A percentile compares a stretch with the other conserved stretches of the same genome.
Evolutionary conservation across 2,797 vertebrate species (phyloP).

Genomic region (Podargus strigoides): DNA sequence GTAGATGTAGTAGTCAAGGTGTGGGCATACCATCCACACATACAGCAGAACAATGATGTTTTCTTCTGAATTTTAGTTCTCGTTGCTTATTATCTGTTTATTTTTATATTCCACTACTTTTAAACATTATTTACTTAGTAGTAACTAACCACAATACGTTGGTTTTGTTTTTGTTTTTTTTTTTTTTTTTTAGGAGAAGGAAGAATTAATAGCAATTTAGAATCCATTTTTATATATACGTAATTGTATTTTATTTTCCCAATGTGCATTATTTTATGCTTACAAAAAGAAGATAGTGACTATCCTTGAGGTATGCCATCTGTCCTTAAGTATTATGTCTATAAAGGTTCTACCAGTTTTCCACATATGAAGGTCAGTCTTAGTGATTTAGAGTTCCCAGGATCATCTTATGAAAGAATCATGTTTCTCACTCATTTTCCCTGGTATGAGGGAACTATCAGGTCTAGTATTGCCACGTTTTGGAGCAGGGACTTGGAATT

Average conservation of each 20-base stretch:
- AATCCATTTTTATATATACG: not conserved
- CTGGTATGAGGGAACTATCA: not conserved
- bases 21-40: no score
- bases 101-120: not conserved
- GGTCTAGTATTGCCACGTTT: not conserved
- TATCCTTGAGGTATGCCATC: not conserved
- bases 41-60: not conserved
- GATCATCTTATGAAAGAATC: not conserved
- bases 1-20: not conserved
- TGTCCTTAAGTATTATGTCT: not conserved
- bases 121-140: not conserved
- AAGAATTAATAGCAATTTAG: not conserved
- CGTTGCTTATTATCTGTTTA: not conserved
- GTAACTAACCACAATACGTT: not conserved
- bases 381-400: not conserved
- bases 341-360: not conserved
- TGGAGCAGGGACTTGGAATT: not conserved
- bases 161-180: no score
- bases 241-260: not conserved
- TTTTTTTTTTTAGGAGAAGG: rapidly evolving
- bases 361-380: not conserved
- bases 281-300: not conserved
- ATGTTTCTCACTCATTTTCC: not conserved
- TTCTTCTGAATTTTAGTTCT: not conserved
- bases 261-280: not conserved